phyloP scores from a whole-genome alignment of 2,888 invertebrate species.

The Tiliacea aurago region DNA sequence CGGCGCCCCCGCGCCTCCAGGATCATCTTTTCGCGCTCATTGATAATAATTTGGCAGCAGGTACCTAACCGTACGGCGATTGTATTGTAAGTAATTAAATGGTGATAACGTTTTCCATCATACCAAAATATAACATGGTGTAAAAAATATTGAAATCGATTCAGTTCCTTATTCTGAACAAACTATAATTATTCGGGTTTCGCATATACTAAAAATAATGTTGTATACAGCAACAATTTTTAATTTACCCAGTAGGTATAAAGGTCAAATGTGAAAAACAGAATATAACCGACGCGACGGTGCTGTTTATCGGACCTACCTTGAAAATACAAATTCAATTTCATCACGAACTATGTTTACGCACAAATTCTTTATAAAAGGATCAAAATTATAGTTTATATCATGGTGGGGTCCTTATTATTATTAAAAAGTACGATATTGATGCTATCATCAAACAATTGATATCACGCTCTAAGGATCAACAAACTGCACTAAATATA shows the following conservation, averaged over 20 bases:
- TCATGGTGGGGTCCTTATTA: constrained; percentile 16
- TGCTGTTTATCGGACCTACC: constrained; percentile 48
- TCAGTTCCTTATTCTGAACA: no score
- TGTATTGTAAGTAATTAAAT: no score
- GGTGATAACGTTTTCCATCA: no score
- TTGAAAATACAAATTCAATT: constrained; percentile 57
- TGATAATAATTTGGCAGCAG: no score
- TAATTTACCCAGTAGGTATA: constrained; percentile 43
- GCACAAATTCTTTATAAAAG: constrained; percentile 44
- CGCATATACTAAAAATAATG: no score
- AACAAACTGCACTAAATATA: constrained; percentile 47
- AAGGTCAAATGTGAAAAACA: constrained; percentile 60
- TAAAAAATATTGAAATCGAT: no score
- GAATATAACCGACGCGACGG: constrained; percentile 38
- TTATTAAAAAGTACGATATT: constrained; percentile 27
- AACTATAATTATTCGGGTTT: no score
- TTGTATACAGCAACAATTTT: constrained; percentile 43
- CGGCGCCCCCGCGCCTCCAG: no score
- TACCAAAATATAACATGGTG: no score
- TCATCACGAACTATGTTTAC: constrained; percentile 46
- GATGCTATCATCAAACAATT: constrained; percentile 16
- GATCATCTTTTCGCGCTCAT: no score
- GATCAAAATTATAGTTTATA: constrained; percentile 4
- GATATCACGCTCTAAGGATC: constrained; percentile 16
- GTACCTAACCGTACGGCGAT: no score